Base-by-base conservation (phyloP, 2,888 invertebrate species). In the Dynastes grantii region DNA sequence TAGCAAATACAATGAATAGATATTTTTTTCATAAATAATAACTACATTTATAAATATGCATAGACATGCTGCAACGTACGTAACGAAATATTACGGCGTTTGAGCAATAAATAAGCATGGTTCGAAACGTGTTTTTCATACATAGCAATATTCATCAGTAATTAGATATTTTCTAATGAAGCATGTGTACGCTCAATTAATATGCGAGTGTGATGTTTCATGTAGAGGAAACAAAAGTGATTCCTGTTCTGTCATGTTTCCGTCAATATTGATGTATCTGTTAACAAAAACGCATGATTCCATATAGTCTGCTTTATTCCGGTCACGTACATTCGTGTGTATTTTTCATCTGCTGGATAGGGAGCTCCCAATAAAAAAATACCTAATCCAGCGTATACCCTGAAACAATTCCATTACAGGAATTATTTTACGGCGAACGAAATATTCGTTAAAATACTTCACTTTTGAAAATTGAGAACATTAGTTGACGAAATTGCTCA, bases 211-310 rank as follows among this genome's bases (percentile, higher is more conserved):
- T 45, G 40, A 61, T 75, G 40, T 75, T 61, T 75, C 73, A 49
- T 78, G 78, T 58, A 29, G 73, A 78, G 78, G 78, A 78, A 78
- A 75, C 73, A 73, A 73, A 61, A 73, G 73, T 73, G 78, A 78
- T 75, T 75, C 64, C 75, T 73, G 78, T 78, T 78, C 78, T 65
- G 75, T 75, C 78, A 78, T 78, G 78, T 78, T 78, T 78, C 78
- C 78, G 73, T 78, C 78, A 78, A 78, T 78, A 78, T 78, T 75
- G 78, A 73, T 75, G 78, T 73, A 78, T 78, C 75, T 75, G 78
- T 78, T 78, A 71, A 78, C 73, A 78, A 78, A 75, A 75, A 55
- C 49, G 37, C 73, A 75, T 61, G 75, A 78, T 78, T 49, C 55
- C 45, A 73, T 55, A 45, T 55, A 51, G 27, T 13, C 53, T 53